Base-by-base conservation (phyloP, 1,140 invertebrate species). In the Lamellibrachia luymesi region DNA sequence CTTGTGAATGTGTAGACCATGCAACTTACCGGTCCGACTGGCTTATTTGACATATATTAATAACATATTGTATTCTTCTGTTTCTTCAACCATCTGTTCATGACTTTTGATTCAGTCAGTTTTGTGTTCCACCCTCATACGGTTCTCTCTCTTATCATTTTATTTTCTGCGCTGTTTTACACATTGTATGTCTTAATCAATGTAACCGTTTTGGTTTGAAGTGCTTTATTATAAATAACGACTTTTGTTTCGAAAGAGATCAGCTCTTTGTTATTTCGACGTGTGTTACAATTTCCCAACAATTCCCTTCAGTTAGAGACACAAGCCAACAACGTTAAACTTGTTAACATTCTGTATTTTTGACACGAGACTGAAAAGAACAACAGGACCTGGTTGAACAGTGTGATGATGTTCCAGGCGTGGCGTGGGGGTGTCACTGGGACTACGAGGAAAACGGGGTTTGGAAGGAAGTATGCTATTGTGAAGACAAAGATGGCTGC, bases 391-490 rank as follows among this genome's bases (percentile, higher is more conserved):
- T 13, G 52, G 25, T 8, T 17, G 64, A 80, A 80, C 64, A 17
- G 6, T 93, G 6, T 80, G 2, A 80, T 22, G 7, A 22, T 80
- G 17, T 51, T 51, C 17, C 27, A 95, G 96, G 96, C 94, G 95
- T 96, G 90, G 96, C 96, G 13, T 96, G 95, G 96, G 96, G 96
- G 25, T 96, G 96, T 93, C 93, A 95, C 13, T 96, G 96, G 96
- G 93, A 93, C 2, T 96, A 95, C 95, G 95, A 96, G 56, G 95
- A 96, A 93, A 95, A 95, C 50, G 96, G 96, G 50, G 95, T 96
- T 4, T 96, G 96, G 92, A 95, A 94, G 90, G 96, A 96, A 93
- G 95, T 95, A 27, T 96, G 96, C 92, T 96, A 96, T 94, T 96
- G 96, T 94, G 95, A 96, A 91, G 94, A 95, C 90, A 90, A 49